These are phyloP conservation scores for Rissa tridactyla DNA, from an alignment of 2,113 vertebrate species.

Conservation along the genomic window DNA sequence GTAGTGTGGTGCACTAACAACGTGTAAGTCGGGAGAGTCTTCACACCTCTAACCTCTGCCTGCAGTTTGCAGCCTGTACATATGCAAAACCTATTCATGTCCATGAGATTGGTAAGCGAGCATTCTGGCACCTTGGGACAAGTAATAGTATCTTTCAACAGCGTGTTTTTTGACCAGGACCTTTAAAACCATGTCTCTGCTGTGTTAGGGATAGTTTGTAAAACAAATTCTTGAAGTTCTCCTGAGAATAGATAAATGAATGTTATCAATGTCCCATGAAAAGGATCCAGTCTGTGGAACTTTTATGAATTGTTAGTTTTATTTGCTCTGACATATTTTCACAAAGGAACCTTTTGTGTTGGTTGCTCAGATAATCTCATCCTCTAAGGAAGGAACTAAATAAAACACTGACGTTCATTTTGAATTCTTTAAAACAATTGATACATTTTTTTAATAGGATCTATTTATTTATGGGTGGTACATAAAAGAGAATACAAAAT, in stretches of 20 bases:
- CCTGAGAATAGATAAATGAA: not conserved
- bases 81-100: not conserved
- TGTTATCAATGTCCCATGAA: not conserved
- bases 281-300: not conserved
- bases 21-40: not conserved
- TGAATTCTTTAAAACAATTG: not conserved
- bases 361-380: not conserved
- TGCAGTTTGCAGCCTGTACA: not conserved
- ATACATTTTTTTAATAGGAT: not conserved
- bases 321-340: constrained; percentile 19
- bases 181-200: not conserved
- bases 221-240: constrained; percentile 14
- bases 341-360: not conserved
- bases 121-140: not conserved
- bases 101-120: not conserved
- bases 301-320: constrained; percentile 1
- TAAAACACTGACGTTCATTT: not conserved
- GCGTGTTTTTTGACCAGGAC: not conserved
- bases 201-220: not conserved
- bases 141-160: constrained; percentile 2
- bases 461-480: not conserved
- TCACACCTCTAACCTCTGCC: not conserved
- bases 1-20: not conserved
- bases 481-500: not conserved
- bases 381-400: not conserved